Percentiles rank a stretch among this genome's conserved stretches.
phyloP scores from a whole-genome alignment of 2,113 vertebrate genomes.

The Cynoglossus semilaevis region DNA sequence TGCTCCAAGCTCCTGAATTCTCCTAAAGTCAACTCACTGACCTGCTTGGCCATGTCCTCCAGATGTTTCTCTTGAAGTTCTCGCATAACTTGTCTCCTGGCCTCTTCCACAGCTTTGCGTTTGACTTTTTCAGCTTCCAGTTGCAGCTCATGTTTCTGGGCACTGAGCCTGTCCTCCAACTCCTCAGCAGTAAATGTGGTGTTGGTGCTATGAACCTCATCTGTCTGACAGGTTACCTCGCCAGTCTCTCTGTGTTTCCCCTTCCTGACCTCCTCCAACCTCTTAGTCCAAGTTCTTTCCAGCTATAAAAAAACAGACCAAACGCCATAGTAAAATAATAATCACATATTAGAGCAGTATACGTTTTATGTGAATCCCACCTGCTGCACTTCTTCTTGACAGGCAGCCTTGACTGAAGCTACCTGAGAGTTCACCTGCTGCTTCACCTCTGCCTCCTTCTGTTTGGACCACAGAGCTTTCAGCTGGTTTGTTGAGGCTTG shows the following conservation, averaged over 20 bases:
- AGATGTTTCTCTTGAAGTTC: conserved; percentile 76
- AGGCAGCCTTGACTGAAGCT: conserved; percentile 63
- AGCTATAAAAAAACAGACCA: conserved; percentile 52
- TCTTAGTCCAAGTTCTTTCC: conserved; percentile 79
- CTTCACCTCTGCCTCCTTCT: conserved; percentile 72
- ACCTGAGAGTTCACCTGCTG: conserved; percentile 71
- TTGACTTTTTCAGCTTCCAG: conserved; percentile 71
- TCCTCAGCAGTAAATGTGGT: conserved; percentile 45
- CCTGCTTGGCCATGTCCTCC: conserved; percentile 83
- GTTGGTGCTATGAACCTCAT: conserved; percentile 31
- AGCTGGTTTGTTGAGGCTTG: conserved; percentile 61
- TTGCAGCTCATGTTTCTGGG: conserved; percentile 67
- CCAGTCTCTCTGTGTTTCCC: conserved; percentile 47
- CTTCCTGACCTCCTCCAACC: conserved; percentile 71
- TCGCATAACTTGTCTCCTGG: conserved; percentile 68
- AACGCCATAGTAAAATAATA: neutral
- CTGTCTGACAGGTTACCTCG: conserved; percentile 77
- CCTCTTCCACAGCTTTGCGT: conserved; percentile 66
- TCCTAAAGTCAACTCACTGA: conserved; percentile 44
- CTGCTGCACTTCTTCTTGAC: conserved; percentile 78
- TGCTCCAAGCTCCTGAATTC: neutral
- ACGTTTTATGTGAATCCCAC: conserved; percentile 46
- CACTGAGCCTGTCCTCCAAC: conserved; percentile 60
- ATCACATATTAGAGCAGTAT: too few species aligned
- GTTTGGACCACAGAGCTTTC: conserved; percentile 78